Evolutionary conservation across 2,888 invertebrate species (phyloP).

Genomic region (Drosophila mettleri): DNA sequence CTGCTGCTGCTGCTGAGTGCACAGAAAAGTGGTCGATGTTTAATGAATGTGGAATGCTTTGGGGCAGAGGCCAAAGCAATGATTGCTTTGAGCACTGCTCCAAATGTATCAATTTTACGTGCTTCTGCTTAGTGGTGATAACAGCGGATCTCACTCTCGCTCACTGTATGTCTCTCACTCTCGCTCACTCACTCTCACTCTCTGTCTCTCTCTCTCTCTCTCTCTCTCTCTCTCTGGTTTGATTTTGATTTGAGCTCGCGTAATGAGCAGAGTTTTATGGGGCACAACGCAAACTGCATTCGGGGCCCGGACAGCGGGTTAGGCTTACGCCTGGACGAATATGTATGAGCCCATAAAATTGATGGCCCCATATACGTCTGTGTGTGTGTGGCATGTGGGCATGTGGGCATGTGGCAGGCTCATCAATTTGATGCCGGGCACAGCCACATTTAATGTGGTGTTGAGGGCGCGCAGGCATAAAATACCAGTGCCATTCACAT

Average conservation of each 20-base stretch:
- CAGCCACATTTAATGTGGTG: slow-evolving; percentile 67
- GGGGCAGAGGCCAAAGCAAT: slow-evolving; percentile 15
- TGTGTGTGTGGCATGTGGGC: slow-evolving; percentile 9
- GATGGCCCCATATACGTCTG: slow-evolving; percentile 46
- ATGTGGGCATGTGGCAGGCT: slow-evolving; percentile 54
- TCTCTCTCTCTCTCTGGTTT: slow-evolving; percentile 28
- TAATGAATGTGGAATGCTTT: slow-evolving; percentile 63
- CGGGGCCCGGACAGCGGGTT: neutral
- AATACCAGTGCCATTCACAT: slow-evolving; percentile 49
- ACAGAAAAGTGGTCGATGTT: slow-evolving; percentile 66
- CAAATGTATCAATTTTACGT: slow-evolving; percentile 75
- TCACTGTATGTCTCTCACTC: neutral
- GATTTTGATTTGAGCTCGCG: slow-evolving; percentile 70
- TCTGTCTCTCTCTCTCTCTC: neutral
- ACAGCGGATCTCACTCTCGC: slow-evolving; percentile 18
- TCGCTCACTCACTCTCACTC: neutral
- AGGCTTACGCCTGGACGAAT: slow-evolving; percentile 41
- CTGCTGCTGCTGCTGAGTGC: slow-evolving; percentile 55
- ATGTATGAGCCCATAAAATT: slow-evolving; percentile 69
- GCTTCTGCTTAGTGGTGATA: slow-evolving; percentile 58
- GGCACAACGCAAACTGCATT: slow-evolving; percentile 52
- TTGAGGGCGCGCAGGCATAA: slow-evolving; percentile 59
- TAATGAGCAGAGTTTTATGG: slow-evolving; percentile 74
- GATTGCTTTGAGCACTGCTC: slow-evolving; percentile 33
- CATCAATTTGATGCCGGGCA: slow-evolving; percentile 74